Conservation (phyloP, 2,113 vertebrate species). For the Tylochromis polylepis region DNA sequence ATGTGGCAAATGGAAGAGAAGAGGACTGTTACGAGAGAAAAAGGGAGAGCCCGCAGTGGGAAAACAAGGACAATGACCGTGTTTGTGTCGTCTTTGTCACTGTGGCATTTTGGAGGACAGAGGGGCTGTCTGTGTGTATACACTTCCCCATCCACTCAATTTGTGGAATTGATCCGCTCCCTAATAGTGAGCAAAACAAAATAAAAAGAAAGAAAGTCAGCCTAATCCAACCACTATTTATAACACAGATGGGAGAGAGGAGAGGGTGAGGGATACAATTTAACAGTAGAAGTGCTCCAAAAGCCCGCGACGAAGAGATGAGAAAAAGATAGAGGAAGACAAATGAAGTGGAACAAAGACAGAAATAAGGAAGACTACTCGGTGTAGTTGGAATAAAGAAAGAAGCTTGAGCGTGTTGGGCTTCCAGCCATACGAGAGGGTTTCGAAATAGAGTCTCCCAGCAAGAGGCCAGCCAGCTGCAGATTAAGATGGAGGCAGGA, state of each 20-base stretch:
- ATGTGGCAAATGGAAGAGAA: conserved; percentile 31
- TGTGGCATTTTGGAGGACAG: conserved; percentile 48
- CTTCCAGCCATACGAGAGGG: neutral
- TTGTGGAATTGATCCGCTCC: conserved; percentile 61
- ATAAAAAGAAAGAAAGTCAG: conserved; percentile 32
- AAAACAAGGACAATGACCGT: conserved; percentile 39
- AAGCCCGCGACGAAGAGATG: conserved; percentile 10
- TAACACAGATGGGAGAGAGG: conserved; percentile 11
- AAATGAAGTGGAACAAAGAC: neutral
- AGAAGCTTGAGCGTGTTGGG: neutral
- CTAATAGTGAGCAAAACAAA: conserved; percentile 46
- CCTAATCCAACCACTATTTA: conserved; percentile 46
- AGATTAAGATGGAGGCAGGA: neutral
- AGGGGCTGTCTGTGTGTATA: conserved; percentile 10
- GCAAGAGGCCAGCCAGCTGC: neutral
- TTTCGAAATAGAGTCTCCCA: neutral
- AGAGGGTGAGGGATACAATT: neutral
- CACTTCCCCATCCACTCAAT: conserved; percentile 52
- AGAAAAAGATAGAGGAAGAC: neutral
- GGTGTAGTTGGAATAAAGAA: neutral
- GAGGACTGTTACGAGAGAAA: neutral
- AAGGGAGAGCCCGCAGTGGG: neutral
- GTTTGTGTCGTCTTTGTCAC: conserved; percentile 48
- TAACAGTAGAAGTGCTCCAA: neutral
- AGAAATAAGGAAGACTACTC: neutral